phyloP scores from a whole-genome alignment of 2,113 vertebrate species.

The Sialia sialis region DNA sequence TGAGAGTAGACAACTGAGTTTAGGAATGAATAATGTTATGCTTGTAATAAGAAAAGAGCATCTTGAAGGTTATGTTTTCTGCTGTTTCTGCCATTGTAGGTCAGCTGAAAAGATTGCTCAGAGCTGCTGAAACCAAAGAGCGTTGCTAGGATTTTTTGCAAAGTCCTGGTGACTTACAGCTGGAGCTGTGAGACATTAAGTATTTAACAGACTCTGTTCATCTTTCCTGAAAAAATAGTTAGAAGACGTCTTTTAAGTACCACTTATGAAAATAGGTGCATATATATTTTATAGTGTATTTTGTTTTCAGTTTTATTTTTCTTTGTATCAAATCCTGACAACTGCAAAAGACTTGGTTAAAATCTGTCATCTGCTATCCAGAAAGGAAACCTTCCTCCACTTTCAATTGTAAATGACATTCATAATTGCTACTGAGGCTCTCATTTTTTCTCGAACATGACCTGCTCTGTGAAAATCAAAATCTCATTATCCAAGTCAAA shows the following conservation, averaged over 20 bases:
- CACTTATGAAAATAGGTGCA: neutral
- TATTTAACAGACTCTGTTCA: neutral
- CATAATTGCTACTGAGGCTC: neutral
- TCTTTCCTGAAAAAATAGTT: neutral
- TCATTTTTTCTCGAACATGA: neutral
- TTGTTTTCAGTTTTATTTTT: neutral
- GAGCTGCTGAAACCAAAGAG: neutral
- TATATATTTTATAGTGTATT: neutral
- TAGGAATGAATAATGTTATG: neutral
- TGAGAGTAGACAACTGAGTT: neutral
- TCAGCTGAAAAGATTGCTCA: slow-evolving; percentile 5
- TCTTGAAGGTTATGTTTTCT: neutral
- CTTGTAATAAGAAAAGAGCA: neutral
- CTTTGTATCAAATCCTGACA: neutral
- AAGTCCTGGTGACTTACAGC: neutral
- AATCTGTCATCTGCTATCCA: neutral
- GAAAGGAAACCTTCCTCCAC: neutral
- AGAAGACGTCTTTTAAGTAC: neutral
- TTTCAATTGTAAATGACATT: slow-evolving; percentile 6
- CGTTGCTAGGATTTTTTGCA: neutral
- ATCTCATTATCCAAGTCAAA: slow-evolving; percentile 26
- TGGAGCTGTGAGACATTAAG: neutral
- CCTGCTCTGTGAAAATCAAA: slow-evolving; percentile 29
- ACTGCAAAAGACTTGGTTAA: neutral
- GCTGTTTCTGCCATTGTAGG: neutral